Conservation (phyloP, 2,797 vertebrate species). For the Serranus cabrilla region DNA sequence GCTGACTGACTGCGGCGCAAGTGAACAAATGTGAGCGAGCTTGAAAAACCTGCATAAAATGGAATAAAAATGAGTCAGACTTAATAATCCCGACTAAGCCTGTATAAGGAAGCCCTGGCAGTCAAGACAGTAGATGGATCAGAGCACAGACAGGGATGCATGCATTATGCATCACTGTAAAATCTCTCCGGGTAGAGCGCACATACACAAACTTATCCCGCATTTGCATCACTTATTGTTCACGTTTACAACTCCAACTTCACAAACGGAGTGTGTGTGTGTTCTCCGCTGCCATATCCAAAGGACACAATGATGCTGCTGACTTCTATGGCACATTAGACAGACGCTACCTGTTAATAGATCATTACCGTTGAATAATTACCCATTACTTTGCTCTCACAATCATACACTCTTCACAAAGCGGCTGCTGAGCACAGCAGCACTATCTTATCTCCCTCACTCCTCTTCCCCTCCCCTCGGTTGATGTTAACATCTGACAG, state of each 20-base stretch:
- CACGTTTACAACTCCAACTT: constrained; percentile 58
- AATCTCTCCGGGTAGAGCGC: constrained; percentile 68
- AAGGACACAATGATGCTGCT: constrained; percentile 50
- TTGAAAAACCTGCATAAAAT: constrained; percentile 82
- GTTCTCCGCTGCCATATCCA: constrained; percentile 46
- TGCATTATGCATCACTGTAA: constrained; percentile 85
- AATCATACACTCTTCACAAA: constrained; percentile 65
- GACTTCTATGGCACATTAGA: constrained; percentile 61
- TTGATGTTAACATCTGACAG: constrained; percentile 69
- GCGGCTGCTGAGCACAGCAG: constrained; percentile 72
- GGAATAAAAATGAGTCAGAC: constrained; percentile 86
- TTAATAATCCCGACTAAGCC: constrained; percentile 88
- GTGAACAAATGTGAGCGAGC: constrained; percentile 76
- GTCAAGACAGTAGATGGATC: constrained; percentile 82
- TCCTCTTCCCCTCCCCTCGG: constrained; percentile 42
- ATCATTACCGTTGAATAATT: constrained; percentile 82
- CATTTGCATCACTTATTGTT: constrained; percentile 76
- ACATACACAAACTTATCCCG: constrained; percentile 31
- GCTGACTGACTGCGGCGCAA: constrained; percentile 73
- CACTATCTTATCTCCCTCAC: constrained; percentile 54
- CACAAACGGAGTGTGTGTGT: constrained; percentile 39
- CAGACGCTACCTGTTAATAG: constrained; percentile 76
- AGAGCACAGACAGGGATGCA: constrained; percentile 79
- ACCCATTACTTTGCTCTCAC: constrained; percentile 67
- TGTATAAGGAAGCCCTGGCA: constrained; percentile 79